These are phyloP conservation scores for Labrus mixtus DNA, from an alignment of 2,113 vertebrate species.

Conservation along the genomic window DNA sequence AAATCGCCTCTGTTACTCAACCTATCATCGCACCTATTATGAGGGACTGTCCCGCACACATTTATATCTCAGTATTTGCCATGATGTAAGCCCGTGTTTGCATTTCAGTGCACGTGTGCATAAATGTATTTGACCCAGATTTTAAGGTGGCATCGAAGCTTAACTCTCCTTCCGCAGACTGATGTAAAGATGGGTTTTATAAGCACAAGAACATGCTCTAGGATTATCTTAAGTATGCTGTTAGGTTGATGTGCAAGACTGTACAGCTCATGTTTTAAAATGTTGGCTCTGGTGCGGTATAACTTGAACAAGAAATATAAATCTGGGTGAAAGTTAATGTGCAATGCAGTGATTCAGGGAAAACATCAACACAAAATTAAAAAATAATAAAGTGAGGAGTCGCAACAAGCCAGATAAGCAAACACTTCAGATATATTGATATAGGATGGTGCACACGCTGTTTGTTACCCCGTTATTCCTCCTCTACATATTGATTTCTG, in stretches of 20 bases:
- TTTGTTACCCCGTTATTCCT: neutral
- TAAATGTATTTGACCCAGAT: conserved; percentile 69
- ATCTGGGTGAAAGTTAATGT: neutral
- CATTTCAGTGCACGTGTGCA: conserved; percentile 2
- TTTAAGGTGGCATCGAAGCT: conserved; percentile 51
- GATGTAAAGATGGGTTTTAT: conserved; percentile 48
- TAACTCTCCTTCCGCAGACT: conserved; percentile 1
- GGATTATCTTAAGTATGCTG: conserved; percentile 52
- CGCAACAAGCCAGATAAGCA: neutral
- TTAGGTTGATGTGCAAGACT: conserved; percentile 20
- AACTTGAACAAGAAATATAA: conserved; percentile 19
- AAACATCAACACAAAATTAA: no score
- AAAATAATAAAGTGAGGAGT: neutral
- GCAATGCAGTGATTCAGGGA: neutral
- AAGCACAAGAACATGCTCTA: conserved; percentile 55
- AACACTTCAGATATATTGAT: neutral
- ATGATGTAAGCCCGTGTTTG: neutral
- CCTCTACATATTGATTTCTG: neutral
- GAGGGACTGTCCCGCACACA: conserved; percentile 15
- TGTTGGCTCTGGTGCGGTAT: conserved; percentile 1
- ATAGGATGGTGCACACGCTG: neutral
- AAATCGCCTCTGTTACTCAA: conserved; percentile 59
- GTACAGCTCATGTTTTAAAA: conserved; percentile 20
- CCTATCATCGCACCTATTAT: conserved; percentile 29
- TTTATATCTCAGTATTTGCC: neutral